phyloP scores from a whole-genome alignment of 1,140 invertebrate genomes.

The Sycobia sp. region DNA sequence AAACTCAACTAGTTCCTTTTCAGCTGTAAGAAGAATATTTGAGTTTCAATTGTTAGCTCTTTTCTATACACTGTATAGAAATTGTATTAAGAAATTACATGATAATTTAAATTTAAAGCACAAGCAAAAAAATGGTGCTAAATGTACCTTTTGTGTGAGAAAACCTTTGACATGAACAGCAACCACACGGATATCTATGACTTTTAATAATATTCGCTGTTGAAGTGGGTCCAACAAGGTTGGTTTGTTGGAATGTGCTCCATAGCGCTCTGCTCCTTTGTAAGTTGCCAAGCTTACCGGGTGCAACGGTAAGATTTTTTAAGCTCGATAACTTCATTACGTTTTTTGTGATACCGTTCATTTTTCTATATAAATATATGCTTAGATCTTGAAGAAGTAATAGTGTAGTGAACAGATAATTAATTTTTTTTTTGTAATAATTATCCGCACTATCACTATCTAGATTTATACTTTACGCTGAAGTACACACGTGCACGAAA shows the following conservation, averaged over 20 bases:
- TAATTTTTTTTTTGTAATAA: no score
- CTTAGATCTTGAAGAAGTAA: no score
- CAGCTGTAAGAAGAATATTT: constrained; percentile 67
- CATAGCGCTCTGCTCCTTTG: constrained; percentile 9
- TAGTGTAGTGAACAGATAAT: no score
- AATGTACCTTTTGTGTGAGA: constrained; percentile 72
- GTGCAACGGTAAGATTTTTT: neutral
- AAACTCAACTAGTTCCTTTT: constrained; percentile 85
- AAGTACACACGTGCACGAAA: no score
- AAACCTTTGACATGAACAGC: constrained; percentile 66
- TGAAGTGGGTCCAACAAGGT: neutral
- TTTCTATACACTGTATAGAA: no score
- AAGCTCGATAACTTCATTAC: constrained; percentile 40
- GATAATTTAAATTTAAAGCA: neutral
- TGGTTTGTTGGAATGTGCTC: neutral
- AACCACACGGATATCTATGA: constrained; percentile 64
- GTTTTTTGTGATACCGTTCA: constrained; percentile 72
- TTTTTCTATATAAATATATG: no score
- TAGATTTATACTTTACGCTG: no score
- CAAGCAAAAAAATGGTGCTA: no score
- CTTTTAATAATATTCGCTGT: constrained; percentile 54
- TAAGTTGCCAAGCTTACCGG: neutral
- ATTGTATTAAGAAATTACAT: no score
- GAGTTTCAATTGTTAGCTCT: no score
- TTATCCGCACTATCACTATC: no score